Evolutionary conservation across 1,140 invertebrate genomes (phyloP), one percentile per base, ranked within the genome.

Genomic region (Melanaphis sacchari): DNA sequence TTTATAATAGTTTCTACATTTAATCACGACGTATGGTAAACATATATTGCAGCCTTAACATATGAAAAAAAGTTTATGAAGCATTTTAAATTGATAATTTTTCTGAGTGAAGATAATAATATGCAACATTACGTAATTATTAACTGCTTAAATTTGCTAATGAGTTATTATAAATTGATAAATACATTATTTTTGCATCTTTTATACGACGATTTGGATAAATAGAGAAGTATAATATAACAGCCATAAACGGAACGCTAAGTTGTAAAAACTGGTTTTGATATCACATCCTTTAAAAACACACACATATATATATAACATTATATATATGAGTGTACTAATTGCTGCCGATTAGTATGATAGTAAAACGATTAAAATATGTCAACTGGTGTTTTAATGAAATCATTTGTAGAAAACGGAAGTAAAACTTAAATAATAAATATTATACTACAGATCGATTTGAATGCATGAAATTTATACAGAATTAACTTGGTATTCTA

Each of bases 311-410:
- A 59, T 66, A 31, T 66, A 66, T 66, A 31, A 36, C n/a, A 76
- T 76, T 76, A 6, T 3, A 76, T 76, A n/a, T 52, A 11, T 18
- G 18, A 36, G 9, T 54, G 87, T 36, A 40, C 43, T 89, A 89
- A 89, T 89, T 89, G 87, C n/a, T 89, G 22, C 9, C 24, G 43
- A 89, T 54, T 89, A 46, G 24, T 43, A 85, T 88, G 18, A 89
- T 41, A 31, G 43, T 82, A 38, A 38, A 82, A 38, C 46, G 24
- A 52, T 38, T 89, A 89, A 52, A 89, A 87, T 87, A 49, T 87
- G 85, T 87, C 85, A 31, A 87, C 85, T 87, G 85, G 43, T 49
- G n/a, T 46, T 87, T 46, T 87, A 87, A 46, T 46, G 85, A 87
- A 87, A 87, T 87, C 26, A 87, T 87, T 46, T 87, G 31, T 87